A percentile compares a stretch with the other conserved stretches of the same genome.
Evolutionary conservation across 2,888 invertebrate genomes (phyloP).

Genomic region (Iphiclides podalirius): DNA sequence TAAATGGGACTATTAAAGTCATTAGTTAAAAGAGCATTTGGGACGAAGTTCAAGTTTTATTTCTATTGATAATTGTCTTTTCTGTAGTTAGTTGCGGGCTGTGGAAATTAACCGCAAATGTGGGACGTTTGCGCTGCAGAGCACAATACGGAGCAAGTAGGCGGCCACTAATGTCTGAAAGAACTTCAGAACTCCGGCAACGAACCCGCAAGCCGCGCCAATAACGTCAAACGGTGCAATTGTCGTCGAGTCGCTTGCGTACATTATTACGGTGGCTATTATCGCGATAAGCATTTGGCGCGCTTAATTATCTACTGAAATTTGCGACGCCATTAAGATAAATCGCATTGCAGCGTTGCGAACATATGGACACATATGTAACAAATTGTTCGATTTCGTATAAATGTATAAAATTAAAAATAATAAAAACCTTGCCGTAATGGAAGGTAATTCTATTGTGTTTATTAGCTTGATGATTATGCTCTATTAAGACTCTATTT

Average conservation of each 20-base stretch:
- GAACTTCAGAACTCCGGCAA: constrained; percentile 14
- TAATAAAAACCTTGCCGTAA: too few relatives aligned
- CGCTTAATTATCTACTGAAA: constrained; percentile 17
- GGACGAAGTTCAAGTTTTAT: constrained; percentile 3
- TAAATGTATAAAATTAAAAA: too few relatives aligned
- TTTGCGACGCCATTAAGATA: constrained; percentile 19
- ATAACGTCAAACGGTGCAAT: constrained; percentile 9
- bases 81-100: constrained; percentile 1
- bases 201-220: neutral
- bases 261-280: constrained; percentile 14
- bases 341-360: constrained; percentile 12
- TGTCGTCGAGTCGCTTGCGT: constrained; percentile 6
- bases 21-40: too few relatives aligned
- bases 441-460: too few relatives aligned
- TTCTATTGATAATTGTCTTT: constrained; percentile 20
- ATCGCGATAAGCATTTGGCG: constrained; percentile 13
- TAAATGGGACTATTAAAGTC: too few relatives aligned
- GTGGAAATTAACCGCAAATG: constrained; percentile 18
- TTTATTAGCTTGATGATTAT: too few relatives aligned
- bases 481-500: too few relatives aligned
- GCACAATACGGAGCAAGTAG: constrained; percentile 7
- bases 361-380: constrained; percentile 5
- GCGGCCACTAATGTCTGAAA: constrained; percentile 14
- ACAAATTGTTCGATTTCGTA: too few relatives aligned
- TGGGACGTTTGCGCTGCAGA: constrained; percentile 4